A percentile compares a stretch with the other conserved stretches of the same genome.
Conservation (phyloP, 2,797 vertebrate species). For the Tamandua tetradactyla region DNA sequence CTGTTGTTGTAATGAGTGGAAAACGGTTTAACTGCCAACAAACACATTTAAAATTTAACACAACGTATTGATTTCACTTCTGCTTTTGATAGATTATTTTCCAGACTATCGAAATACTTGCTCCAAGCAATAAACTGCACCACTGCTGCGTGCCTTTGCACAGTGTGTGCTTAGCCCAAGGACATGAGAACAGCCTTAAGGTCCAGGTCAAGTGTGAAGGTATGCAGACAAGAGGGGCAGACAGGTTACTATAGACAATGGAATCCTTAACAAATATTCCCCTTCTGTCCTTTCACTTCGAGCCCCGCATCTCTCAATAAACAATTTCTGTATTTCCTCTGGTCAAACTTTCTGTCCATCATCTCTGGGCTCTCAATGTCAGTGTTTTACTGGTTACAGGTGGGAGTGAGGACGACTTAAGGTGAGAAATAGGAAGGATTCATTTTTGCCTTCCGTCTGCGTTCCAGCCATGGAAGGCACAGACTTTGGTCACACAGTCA, state of each 20-base stretch:
- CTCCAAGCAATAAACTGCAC: constrained; percentile 70
- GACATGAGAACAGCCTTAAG: not conserved
- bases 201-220: constrained; percentile 12
- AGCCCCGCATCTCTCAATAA: not conserved
- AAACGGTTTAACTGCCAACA: constrained; percentile 86
- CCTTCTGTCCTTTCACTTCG: not conserved
- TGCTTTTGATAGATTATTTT: constrained; percentile 82
- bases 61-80: constrained; percentile 85
- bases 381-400: constrained; percentile 31
- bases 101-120: constrained; percentile 76
- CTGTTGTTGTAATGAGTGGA: constrained; percentile 86
- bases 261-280: not conserved
- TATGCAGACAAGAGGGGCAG: not conserved
- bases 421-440: constrained; percentile 49
- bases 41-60: constrained; percentile 86
- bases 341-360: constrained; percentile 58
- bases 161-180: constrained; percentile 32
- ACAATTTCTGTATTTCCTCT: constrained; percentile 4
- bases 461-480: not conserved
- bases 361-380: constrained; percentile 31
- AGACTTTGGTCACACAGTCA: constrained; percentile 18
- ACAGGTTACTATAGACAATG: not conserved
- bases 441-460: constrained; percentile 40
- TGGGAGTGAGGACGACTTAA: not conserved
- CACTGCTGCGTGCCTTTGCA: not conserved